Percentiles rank a stretch among this genome's conserved stretches.
These are phyloP conservation scores for Dreissena polymorpha DNA, from an alignment of 1,140 invertebrate species.

Conservation along the genomic window DNA sequence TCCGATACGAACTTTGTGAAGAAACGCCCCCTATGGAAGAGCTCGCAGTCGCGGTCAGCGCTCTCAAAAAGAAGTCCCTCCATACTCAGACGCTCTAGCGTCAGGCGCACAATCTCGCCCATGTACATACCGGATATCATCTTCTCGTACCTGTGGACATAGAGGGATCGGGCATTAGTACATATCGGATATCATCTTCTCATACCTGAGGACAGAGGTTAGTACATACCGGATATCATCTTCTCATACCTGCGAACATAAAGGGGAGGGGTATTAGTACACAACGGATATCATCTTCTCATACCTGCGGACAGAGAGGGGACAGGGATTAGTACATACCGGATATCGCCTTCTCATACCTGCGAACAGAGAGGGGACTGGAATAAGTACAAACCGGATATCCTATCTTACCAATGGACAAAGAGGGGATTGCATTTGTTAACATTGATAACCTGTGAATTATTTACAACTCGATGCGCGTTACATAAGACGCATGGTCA, in stretches of 20 bases:
- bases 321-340: constrained; percentile 79
- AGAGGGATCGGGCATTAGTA: constrained; percentile 65
- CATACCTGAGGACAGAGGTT: constrained; percentile 77
- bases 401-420: no score
- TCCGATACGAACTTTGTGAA: constrained; percentile 99
- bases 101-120: constrained; percentile 81
- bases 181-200: constrained; percentile 83
- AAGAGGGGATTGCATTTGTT: constrained; percentile 62
- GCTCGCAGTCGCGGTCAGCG: constrained; percentile 80
- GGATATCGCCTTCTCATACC: constrained; percentile 82
- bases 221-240: constrained; percentile 82
- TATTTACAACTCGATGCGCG: no score
- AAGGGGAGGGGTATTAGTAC: not conserved
- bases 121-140: constrained; percentile 83
- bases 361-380: constrained; percentile 61
- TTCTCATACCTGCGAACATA: constrained; percentile 80
- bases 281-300: no score
- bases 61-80: constrained; percentile 79
- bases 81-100: constrained; percentile 78
- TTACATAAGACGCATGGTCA: no score
- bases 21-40: constrained; percentile 85
- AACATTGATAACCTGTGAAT: no score
- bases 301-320: no score
- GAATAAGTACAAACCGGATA: no score
- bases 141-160: constrained; percentile 80